Percentiles rank a stretch among this genome's conserved stretches.
These are phyloP conservation scores for Sus scrofa DNA, from an alignment of 2,113 vertebrate species.

Conservation along the genomic window DNA sequence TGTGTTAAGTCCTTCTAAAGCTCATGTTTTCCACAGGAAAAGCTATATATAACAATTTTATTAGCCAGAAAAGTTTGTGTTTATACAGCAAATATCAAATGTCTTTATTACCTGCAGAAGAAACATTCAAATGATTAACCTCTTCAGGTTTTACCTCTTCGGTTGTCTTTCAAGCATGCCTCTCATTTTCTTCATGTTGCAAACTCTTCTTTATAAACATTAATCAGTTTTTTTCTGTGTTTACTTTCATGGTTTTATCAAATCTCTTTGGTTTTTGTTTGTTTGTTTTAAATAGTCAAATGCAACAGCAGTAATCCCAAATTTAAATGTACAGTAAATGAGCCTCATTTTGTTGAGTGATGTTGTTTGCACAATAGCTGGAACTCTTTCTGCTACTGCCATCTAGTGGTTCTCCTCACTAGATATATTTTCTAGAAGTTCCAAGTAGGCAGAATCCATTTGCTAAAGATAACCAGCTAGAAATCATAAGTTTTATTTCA, in stretches of 20 bases:
- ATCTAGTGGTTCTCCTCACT: slow-evolving; percentile 80
- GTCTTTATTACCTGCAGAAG: slow-evolving; percentile 39
- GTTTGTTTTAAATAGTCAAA: neutral
- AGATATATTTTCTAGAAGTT: neutral
- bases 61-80: slow-evolving; percentile 51
- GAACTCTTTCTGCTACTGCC: slow-evolving; percentile 86
- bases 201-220: slow-evolving; percentile 25
- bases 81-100: slow-evolving; percentile 29
- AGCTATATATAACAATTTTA: neutral
- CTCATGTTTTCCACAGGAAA: slow-evolving; percentile 45
- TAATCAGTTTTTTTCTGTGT: neutral
- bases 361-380: fast-evolving
- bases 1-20: slow-evolving; percentile 37
- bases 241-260: slow-evolving; percentile 47
- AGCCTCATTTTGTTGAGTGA: neutral
- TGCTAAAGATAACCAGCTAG: neutral
- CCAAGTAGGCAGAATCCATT: neutral
- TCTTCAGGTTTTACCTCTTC: slow-evolving; percentile 35
- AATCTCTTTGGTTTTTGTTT: neutral
- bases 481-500: slow-evolving; percentile 44
- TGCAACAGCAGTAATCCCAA: neutral
- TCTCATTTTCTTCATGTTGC: neutral
- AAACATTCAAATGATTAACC: slow-evolving; percentile 30
- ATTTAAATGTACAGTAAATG: neutral
- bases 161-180: slow-evolving; percentile 1